These are phyloP conservation scores for Thereva unica DNA, from an alignment of 2,888 invertebrate species.

Conservation along the genomic window DNA sequence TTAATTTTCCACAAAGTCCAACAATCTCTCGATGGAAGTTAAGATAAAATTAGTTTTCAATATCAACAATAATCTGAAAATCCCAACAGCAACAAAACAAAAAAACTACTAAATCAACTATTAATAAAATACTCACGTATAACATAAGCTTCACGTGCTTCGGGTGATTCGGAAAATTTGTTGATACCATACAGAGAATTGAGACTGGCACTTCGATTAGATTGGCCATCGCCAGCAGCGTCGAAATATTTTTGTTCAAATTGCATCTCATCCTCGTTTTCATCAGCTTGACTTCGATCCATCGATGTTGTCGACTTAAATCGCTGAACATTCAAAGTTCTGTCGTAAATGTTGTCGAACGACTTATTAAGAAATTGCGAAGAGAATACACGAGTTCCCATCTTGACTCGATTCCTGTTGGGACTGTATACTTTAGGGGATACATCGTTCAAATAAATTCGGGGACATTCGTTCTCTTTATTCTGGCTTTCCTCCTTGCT, in stretches of 20 bases:
- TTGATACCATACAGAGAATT: constrained; percentile 38
- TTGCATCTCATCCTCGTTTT: neutral
- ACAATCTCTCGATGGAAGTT: no score
- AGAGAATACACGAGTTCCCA: constrained; percentile 71
- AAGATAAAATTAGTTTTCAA: no score
- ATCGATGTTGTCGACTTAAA: constrained; percentile 36
- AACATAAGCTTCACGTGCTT: constrained; percentile 40
- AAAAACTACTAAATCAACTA: neutral
- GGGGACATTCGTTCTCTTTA: constrained; percentile 71
- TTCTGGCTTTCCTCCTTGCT: constrained; percentile 64
- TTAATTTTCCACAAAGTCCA: no score
- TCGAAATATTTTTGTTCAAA: neutral
- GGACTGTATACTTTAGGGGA: constrained; percentile 56
- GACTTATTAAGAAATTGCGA: constrained; percentile 45
- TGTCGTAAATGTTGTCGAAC: constrained; percentile 43
- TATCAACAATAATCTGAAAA: no score
- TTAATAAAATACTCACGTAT: constrained; percentile 42
- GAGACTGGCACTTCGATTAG: constrained; percentile 40
- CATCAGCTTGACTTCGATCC: constrained; percentile 15
- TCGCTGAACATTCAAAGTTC: constrained; percentile 34
- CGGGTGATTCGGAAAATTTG: constrained; percentile 29
- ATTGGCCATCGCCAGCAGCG: constrained; percentile 31
- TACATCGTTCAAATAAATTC: constrained; percentile 28
- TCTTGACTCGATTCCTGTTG: constrained; percentile 70
- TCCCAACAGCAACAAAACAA: neutral